Base-by-base conservation (phyloP, 2,888 invertebrate species). In the Tipula vernalis region DNA sequence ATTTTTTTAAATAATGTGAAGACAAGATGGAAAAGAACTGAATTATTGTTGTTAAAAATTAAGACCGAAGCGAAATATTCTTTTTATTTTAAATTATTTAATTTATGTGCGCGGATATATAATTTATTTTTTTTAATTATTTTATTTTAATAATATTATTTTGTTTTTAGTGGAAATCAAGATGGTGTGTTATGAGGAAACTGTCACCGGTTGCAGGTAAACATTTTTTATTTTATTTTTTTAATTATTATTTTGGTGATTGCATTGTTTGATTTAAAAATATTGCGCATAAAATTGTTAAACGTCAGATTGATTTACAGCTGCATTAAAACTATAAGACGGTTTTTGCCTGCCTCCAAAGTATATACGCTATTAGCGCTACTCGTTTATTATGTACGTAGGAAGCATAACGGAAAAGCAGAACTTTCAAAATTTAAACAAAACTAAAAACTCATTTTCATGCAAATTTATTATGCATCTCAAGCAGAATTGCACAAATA, bases 181-280 rank as follows among this genome's bases (percentile, higher is more conserved):
- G 94, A 90, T 94, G 94, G 93, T 94, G 94, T 89, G 93, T 94
- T 88, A 93, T 94, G 92, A 92, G 94, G 89, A 94, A 94, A 90
- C 92, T 94, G 88, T 94, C 94, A 87, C 94, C 94, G 87, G 94
- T 94, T 87, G 94, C 94, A 92, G 94, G 94, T 94, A 92, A 93
- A 44, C 28, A 0, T 1, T 28, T 28, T 28, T 28, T n/a, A n/a
- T 85, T 18, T 84, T 36, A 39, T 84, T 84, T 15, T 2, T 39
- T 39, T 84, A 15, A 51, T 15, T 15, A 51, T 51, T 51, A 15
- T 28, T 71, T 71, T 71, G 71, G 28, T 71, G 28, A 28, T 71
- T 28, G 71, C 71, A 71, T 71, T 71, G 71, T 71, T 71, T 71
- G 71, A 71, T 71, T 71, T 44, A 12, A 44, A 3, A 44, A 44